Conservation (phyloP, 1,140 invertebrate genomes). For the Thaumatotibia leucotreta region DNA sequence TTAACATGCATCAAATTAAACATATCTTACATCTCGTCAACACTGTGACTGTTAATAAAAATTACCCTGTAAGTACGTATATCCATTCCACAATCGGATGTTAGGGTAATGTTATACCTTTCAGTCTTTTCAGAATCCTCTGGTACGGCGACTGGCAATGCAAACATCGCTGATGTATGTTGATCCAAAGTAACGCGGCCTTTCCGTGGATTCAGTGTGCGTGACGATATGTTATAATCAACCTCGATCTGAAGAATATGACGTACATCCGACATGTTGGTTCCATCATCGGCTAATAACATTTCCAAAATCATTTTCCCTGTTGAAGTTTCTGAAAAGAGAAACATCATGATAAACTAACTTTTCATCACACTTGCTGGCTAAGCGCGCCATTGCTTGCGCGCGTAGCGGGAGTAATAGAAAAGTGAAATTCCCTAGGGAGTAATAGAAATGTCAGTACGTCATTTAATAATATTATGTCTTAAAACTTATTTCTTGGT, state of each 20-base stretch:
- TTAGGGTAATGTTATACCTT: conserved; percentile 54
- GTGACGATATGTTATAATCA: conserved; percentile 45
- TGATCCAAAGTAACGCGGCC: conserved; percentile 44
- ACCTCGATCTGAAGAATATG: conserved; percentile 52
- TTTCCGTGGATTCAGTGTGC: conserved; percentile 37
- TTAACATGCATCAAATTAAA: neutral
- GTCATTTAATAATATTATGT: no score
- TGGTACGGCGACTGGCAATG: conserved; percentile 53
- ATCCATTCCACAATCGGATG: conserved; percentile 65
- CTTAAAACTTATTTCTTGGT: no score
- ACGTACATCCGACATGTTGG: conserved; percentile 50
- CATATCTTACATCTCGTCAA: neutral
- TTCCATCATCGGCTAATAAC: conserved; percentile 55
- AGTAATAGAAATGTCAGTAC: no score
- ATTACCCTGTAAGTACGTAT: conserved; percentile 60
- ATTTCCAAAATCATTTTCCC: conserved; percentile 54
- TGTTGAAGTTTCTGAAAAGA: conserved; percentile 47
- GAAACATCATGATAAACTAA: neutral
- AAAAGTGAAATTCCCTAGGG: no score
- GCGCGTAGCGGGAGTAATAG: no score
- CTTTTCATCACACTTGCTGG: no score
- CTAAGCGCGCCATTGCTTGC: no score
- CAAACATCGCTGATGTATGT: conserved; percentile 39
- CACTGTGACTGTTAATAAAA: conserved; percentile 28
- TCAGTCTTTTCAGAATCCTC: conserved; percentile 41